Evolutionary conservation across 2,797 vertebrate species (phyloP), one percentile per base, ranked within the genome.

Genomic region (Threskiornis aethiopicus): DNA sequence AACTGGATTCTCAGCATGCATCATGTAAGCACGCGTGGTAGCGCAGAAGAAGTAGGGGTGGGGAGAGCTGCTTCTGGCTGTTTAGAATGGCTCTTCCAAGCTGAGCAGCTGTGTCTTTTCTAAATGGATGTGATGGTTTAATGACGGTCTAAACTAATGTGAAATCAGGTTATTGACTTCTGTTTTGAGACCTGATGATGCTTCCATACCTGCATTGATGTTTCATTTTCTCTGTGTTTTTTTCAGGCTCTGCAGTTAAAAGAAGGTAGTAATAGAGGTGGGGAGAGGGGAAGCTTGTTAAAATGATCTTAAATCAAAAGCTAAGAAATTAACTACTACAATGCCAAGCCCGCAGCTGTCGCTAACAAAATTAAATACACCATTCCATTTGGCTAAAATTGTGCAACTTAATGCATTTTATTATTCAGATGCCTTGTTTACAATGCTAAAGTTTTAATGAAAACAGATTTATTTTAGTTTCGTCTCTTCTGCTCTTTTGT

Each of bases 301-400:
- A 81, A 90, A 69, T 62, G 0, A n/a, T 67, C 17, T 13, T 72
- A 69, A 75, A 88, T 78, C 16, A 76, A 55, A 87, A 81, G 22
- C 61, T 79, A 70, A 77, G 11, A 69, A 91, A 64, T 88, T 78
- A 84, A 90, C 55, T 87, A 21, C 19, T 96, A 41, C 28, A 58
- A 26, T 76, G 29, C 67, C 55, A 87, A 91, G 89, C 84, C 39
- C 24, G 13, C n/a, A 87, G 26, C 11, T 81, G 46, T 73, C 13
- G 13, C 7, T 81, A 78, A 46, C 7, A 67, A 72, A 87, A 62
- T 47, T 37, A 54, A 46, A 44, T 72, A 25, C 13, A 33, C 19
- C 4, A 11, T 72, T 92, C 29, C 1, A 5, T 62, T 77, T 57
- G 15, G 33, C 37, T 90, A 67, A 51, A 66, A 76, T 35, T 49